These are phyloP conservation scores for Pogonomyrmex californicus DNA, from an alignment of 1,140 invertebrate species.

Conservation along the genomic window DNA sequence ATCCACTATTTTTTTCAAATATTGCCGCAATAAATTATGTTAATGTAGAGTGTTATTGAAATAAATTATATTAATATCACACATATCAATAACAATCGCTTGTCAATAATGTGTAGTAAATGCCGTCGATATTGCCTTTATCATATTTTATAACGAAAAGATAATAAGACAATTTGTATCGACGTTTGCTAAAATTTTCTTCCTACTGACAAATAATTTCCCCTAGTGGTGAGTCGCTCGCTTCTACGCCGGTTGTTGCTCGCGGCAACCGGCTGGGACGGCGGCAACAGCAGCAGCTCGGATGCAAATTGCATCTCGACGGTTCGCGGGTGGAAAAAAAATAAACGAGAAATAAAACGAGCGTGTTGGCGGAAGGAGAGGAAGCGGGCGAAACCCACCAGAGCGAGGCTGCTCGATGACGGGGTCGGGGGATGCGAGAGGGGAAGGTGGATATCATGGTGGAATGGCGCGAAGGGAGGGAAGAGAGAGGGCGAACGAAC, in stretches of 20 bases:
- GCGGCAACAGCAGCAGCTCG: conserved; percentile 63
- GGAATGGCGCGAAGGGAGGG: conserved; percentile 30
- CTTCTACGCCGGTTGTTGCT: conserved; percentile 56
- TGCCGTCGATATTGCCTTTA: background rate
- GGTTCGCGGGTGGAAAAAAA: conserved; percentile 58
- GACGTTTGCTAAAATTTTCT: conserved; percentile 17
- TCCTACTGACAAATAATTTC: conserved; percentile 28
- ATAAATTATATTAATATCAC: background rate
- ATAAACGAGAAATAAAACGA: conserved; percentile 50
- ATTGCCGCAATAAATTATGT: background rate
- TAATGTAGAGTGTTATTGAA: background rate
- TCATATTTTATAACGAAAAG: background rate
- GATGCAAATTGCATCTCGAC: conserved; percentile 74
- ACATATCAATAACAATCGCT: background rate
- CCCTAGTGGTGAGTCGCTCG: conserved; percentile 4
- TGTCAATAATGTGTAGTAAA: background rate
- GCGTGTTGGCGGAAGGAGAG: conserved; percentile 33
- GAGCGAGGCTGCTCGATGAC: conserved; percentile 48
- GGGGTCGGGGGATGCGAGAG: conserved; percentile 39
- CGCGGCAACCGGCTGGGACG: conserved; percentile 59
- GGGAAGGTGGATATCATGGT: conserved; percentile 42
- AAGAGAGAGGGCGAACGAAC: conserved; percentile 42
- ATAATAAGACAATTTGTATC: conserved; percentile 5
- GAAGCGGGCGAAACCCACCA: conserved; percentile 24
- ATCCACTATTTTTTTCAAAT: background rate